Conservation (phyloP, 2,113 vertebrate genomes). For the Suricata suricatta region DNA sequence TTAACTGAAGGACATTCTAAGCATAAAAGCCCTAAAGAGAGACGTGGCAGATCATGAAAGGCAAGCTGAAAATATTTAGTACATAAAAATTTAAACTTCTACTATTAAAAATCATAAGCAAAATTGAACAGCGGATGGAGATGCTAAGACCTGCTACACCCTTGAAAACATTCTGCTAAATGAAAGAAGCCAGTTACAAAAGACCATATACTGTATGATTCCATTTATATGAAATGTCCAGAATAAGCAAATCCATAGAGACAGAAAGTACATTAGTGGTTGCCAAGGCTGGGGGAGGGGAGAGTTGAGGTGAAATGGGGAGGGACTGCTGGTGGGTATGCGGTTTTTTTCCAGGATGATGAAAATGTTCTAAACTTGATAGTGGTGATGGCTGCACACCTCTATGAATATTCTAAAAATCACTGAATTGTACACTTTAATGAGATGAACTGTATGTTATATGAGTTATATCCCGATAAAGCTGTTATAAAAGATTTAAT, state of each 20-base stretch:
- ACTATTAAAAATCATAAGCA: constrained; percentile 38
- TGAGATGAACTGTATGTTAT: not conserved
- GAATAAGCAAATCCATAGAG: not conserved
- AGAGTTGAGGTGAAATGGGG: not conserved
- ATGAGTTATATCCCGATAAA: constrained; percentile 45
- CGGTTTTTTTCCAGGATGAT: not conserved
- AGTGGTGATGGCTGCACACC: not conserved
- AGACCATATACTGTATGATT: not conserved
- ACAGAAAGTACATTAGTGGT: not conserved
- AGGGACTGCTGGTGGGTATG: not conserved
- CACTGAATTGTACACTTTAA: not conserved
- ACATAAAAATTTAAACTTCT: not conserved
- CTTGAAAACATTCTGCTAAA: not conserved
- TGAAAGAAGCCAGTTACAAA: constrained; percentile 7
- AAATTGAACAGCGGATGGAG: not conserved
- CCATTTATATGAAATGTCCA: not conserved
- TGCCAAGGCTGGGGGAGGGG: not conserved
- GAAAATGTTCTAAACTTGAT: not conserved
- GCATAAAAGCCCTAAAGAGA: not conserved
- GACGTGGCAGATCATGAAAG: not conserved
- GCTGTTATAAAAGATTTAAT: constrained; percentile 3
- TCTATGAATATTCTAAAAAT: not conserved
- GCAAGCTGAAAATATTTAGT: not conserved
- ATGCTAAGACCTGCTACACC: not conserved
- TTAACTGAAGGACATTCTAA: constrained; percentile 36